phyloP scores from a whole-genome alignment of 1,140 invertebrate species.

The Leptinotarsa defecta region DNA sequence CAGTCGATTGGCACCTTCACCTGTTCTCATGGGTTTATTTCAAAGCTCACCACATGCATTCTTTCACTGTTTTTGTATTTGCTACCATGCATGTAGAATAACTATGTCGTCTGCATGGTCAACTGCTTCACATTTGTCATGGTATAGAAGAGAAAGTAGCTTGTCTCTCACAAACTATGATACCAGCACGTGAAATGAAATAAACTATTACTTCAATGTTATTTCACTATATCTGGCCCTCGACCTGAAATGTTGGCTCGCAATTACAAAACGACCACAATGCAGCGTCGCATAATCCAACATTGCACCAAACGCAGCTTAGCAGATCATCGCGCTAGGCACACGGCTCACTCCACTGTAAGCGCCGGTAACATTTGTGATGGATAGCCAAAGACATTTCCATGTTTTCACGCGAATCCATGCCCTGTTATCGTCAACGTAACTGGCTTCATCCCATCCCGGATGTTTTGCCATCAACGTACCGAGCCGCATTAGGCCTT shows the following conservation, averaged over 20 bases:
- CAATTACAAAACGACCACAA: not conserved
- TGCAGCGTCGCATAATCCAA: constrained; percentile 5
- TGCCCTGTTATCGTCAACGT: constrained; percentile 13
- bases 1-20: no score
- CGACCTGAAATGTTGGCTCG: not conserved
- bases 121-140: no score
- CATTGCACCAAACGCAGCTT: not conserved
- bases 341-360: not conserved
- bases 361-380: constrained; percentile 16
- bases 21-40: no score
- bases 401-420: constrained; percentile 17
- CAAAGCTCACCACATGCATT: no score
- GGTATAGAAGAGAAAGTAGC: no score
- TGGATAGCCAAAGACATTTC: constrained; percentile 23
- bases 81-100: no score
- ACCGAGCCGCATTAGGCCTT: not conserved
- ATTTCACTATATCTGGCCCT: not conserved
- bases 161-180: no score
- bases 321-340: constrained; percentile 11
- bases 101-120: no score
- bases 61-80: no score
- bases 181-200: no score
- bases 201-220: no score
- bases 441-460: constrained; percentile 9
- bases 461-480: constrained; percentile 13